phyloP scores from a whole-genome alignment of 2,797 vertebrate genomes.

The Lagorchestes hirsutus region DNA sequence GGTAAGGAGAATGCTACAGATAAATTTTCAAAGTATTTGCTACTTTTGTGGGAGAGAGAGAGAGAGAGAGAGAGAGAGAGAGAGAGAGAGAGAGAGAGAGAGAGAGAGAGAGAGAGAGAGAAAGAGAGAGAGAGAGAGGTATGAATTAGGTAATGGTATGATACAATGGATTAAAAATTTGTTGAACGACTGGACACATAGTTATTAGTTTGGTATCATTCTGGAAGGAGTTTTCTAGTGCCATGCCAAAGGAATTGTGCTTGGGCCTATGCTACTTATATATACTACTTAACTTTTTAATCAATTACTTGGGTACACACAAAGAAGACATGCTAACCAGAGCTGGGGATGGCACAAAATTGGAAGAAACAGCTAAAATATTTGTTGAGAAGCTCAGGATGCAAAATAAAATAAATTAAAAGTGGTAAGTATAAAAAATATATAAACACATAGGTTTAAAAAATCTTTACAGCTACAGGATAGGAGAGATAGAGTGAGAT shows the following conservation, averaged over 20 bases:
- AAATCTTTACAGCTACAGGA: not conserved
- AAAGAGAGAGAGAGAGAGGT: not conserved
- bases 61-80: too few species aligned
- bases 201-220: not conserved
- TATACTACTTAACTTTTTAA: not conserved
- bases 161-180: not conserved
- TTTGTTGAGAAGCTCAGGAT: not conserved
- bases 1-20: not conserved
- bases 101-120: not conserved
- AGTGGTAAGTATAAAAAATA: not conserved
- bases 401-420: not conserved
- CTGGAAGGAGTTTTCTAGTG: not conserved
- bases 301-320: not conserved
- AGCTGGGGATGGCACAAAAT: not conserved
- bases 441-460: not conserved
- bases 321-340: not conserved
- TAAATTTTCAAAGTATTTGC: not conserved
- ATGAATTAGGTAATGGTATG: not conserved
- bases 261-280: not conserved
- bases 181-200: not conserved
- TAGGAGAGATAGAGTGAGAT: not conserved
- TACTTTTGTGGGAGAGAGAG: not conserved
- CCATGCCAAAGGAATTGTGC: not conserved
- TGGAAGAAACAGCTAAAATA: not conserved
- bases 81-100: not conserved